phyloP scores from a whole-genome alignment of 1,140 invertebrate genomes.

The Drosophila rufa region DNA sequence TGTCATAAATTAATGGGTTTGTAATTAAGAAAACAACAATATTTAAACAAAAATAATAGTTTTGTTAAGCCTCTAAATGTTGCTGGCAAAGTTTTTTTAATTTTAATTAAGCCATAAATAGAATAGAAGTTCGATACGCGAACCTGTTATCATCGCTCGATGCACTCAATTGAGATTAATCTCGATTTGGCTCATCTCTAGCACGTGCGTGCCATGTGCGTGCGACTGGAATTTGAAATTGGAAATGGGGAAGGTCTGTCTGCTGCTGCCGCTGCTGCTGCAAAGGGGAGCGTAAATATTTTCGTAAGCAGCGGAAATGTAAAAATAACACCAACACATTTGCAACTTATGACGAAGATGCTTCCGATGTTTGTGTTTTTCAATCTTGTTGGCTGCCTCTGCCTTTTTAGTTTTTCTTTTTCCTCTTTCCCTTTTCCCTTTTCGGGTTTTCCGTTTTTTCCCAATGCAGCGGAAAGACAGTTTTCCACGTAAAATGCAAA shows the following conservation, averaged over 20 bases:
- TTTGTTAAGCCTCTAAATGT: not conserved
- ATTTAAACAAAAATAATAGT: not conserved
- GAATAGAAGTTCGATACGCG: not conserved
- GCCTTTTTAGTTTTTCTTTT: conserved; percentile 18
- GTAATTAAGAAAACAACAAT: not conserved
- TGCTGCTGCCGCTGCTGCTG: conserved; percentile 1
- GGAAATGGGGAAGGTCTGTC: conserved; percentile 35
- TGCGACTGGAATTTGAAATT: conserved; percentile 62
- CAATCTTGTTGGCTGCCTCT: conserved; percentile 34
- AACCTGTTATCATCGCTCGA: conserved; percentile 21
- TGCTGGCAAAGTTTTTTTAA: not conserved
- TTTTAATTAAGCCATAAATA: not conserved
- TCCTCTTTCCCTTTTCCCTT: not conserved
- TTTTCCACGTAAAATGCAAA: conserved; percentile 74
- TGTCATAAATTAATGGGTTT: not conserved
- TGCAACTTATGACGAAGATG: conserved; percentile 56
- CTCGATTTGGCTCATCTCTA: conserved; percentile 24
- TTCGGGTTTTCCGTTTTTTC: conserved; percentile 15
- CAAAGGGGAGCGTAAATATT: conserved; percentile 63
- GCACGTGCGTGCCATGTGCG: conserved; percentile 29
- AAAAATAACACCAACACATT: conserved; percentile 80
- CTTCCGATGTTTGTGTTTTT: conserved; percentile 59
- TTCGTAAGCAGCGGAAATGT: conserved; percentile 81
- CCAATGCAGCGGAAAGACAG: conserved; percentile 55
- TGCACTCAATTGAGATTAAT: conserved; percentile 24